These are phyloP conservation scores for Phenganax stokvisi DNA, from an alignment of 92 coral and sea anemone species.

Conservation along the genomic window DNA sequence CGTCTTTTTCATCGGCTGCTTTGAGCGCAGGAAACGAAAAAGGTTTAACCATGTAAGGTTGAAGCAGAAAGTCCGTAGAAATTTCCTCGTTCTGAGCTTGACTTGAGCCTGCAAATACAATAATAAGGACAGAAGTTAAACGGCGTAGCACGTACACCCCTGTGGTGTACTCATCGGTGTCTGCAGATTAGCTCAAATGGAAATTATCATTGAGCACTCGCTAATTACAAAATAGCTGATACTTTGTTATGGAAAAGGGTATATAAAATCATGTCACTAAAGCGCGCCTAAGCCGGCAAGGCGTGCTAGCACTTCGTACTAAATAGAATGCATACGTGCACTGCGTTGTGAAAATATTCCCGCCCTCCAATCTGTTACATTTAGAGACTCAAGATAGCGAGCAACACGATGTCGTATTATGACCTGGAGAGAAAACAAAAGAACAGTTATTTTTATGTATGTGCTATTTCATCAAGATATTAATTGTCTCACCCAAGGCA, in stretches of 20 bases:
- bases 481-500: too few species aligned
- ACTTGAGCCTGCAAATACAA: slow-evolving; percentile 60
- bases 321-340: slow-evolving; percentile 56
- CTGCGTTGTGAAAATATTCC: slow-evolving; percentile 79
- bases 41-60: slow-evolving; percentile 58
- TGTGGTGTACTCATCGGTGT: too few species aligned
- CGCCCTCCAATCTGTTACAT: slow-evolving; percentile 81
- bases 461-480: too few species aligned
- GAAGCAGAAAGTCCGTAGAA: slow-evolving; percentile 47
- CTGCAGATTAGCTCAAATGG: too few species aligned
- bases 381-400: slow-evolving; percentile 56
- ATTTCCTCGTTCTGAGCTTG: slow-evolving; percentile 64
- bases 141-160: not conserved
- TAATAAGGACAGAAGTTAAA: not conserved
- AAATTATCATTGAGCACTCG: too few species aligned
- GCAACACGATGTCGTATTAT: slow-evolving; percentile 70
- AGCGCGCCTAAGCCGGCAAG: too few species aligned
- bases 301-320: too few species aligned
- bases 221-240: too few species aligned
- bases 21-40: slow-evolving; percentile 82
- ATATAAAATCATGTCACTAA: too few species aligned
- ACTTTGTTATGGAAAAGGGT: too few species aligned
- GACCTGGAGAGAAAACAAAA: slow-evolving; percentile 50
- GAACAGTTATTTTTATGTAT: too few species aligned
- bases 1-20: slow-evolving; percentile 80